These are phyloP conservation scores for Rutpela maculata DNA, from an alignment of 2,888 invertebrate genomes.

Conservation along the genomic window DNA sequence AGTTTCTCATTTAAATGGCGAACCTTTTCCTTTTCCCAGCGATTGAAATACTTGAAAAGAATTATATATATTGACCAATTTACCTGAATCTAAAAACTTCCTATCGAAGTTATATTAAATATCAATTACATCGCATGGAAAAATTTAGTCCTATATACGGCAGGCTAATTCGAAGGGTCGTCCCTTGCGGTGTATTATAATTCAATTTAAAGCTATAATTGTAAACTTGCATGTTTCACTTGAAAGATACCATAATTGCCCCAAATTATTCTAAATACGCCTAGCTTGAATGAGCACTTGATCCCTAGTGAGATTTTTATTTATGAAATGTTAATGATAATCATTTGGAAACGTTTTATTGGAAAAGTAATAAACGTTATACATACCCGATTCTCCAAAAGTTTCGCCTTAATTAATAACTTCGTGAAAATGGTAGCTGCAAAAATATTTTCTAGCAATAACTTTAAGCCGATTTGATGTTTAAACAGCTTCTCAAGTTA, in stretches of 20 bases:
- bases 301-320: slow-evolving; percentile 14
- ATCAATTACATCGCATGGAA: slow-evolving; percentile 32
- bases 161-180: slow-evolving; percentile 43
- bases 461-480: too few relatives aligned
- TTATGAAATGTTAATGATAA: slow-evolving; percentile 19
- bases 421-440: too few relatives aligned
- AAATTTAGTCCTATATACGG: slow-evolving; percentile 36
- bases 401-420: too few relatives aligned
- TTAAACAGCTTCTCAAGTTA: too few relatives aligned
- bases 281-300: slow-evolving; percentile 5
- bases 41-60: not conserved
- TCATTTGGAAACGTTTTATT: not conserved
- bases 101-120: slow-evolving; percentile 26
- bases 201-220: slow-evolving; percentile 66
- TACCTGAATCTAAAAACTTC: slow-evolving; percentile 8
- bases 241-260: slow-evolving; percentile 28
- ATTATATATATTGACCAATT: slow-evolving; percentile 17
- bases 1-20: too few relatives aligned
- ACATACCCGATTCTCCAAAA: not conserved
- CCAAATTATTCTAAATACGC: slow-evolving; percentile 46
- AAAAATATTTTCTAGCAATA: too few relatives aligned
- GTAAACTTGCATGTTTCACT: slow-evolving; percentile 64
- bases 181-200: slow-evolving; percentile 61
- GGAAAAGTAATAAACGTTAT: slow-evolving; percentile 2
- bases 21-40: not conserved